Conservation (phyloP, 2,888 invertebrate genomes). For the Strigamia transsilvanica region DNA sequence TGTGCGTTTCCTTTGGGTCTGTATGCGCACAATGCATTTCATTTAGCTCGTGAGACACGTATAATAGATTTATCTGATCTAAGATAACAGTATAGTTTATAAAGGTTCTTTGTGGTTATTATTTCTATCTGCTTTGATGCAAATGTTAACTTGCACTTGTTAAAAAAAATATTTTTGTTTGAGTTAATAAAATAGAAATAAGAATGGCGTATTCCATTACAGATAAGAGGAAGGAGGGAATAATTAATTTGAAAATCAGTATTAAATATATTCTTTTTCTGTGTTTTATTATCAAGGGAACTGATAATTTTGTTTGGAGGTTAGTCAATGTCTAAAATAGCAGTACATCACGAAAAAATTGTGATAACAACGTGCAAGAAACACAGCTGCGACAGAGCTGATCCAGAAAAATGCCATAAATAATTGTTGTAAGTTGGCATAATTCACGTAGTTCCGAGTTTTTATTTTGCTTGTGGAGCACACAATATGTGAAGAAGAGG, state of each 20-base stretch:
- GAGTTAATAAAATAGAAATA: too few relatives aligned
- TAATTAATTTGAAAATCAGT: not conserved
- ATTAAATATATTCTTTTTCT: not conserved
- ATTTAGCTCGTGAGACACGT: constrained; percentile 22
- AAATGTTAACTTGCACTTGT: not conserved
- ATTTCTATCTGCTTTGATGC: not conserved
- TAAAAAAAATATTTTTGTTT: not conserved
- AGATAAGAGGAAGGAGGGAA: not conserved
- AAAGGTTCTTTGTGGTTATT: constrained; percentile 7
- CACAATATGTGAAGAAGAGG: constrained; percentile 35
- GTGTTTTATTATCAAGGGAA: not conserved
- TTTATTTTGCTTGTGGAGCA: constrained; percentile 38
- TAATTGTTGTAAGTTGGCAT: constrained; percentile 49
- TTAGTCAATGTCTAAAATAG: not conserved
- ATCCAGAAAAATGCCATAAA: constrained; percentile 50
- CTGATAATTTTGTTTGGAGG: constrained; percentile 7
- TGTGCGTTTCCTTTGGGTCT: constrained; percentile 13
- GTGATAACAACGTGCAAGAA: constrained; percentile 51
- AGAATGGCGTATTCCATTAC: not conserved
- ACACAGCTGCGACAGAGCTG: constrained; percentile 52
- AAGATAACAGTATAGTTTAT: not conserved
- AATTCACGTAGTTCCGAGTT: constrained; percentile 1
- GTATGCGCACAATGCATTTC: constrained; percentile 6
- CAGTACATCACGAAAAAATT: constrained; percentile 50
- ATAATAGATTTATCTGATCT: constrained; percentile 33